Base-by-base conservation (phyloP, 2,113 vertebrate genomes). In the Amphiprion percula region DNA sequence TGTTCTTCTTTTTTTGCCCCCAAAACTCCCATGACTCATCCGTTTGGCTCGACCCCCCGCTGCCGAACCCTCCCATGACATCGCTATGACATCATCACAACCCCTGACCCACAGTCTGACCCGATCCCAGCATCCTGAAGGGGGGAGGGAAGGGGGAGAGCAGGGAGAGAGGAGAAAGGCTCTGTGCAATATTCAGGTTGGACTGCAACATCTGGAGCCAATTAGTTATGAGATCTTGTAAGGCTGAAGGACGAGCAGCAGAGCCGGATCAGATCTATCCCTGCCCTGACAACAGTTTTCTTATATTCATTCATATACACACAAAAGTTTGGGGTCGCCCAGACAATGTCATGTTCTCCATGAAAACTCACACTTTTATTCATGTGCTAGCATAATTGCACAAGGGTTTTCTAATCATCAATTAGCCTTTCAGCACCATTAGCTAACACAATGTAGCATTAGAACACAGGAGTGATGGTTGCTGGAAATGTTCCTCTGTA, bases 1-100 rank as follows among this genome's bases (percentile, higher is more conserved):
- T 58, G 74, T 56, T 75, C 47, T 53, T 26, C 26, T 26, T 2
- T 52, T 46, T 67, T 70, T 72, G 30, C 53, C 81, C 80, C 56
- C 68, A 64, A 88, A 89, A 86, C 84, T 92, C 88, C 81, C 90
- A 93, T 93, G 91, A 94, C 87, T 91, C 94, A 93, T 86, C 69
- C 10, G 24, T 76, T 84, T 77, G 83, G 77, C 79, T 85, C 8
- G 68, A 33, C 23, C 17, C 52, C 52, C 24, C 17, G 24, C 41
- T 41, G 17, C 58, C 55, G 21, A 33, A 39, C 58, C 60, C 49
- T 37, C 53, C 28, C n/a, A 64, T 83, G 84, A 87, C 85, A 77
- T 70, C 37, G 58, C 39, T 46, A 73, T 91, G 82, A 90, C 86
- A 85, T 90, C 90, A 90, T 59, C 9, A 2, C 67, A 76, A 83